Percentiles rank a stretch among this genome's conserved stretches.
phyloP scores from a whole-genome alignment of 2,888 invertebrate genomes.

The Melipona beecheii region DNA sequence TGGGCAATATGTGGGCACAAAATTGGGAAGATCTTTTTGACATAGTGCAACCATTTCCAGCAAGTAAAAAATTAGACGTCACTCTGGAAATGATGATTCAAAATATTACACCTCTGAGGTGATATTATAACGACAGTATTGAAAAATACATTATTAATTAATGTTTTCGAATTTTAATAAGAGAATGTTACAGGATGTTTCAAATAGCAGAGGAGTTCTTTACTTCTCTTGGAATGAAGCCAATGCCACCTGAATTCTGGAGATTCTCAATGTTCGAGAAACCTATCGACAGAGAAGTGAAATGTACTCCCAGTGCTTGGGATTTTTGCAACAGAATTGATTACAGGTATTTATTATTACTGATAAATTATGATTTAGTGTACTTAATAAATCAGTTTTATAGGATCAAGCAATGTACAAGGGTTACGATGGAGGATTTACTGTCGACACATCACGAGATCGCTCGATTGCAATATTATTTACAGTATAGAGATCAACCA shows the following conservation, averaged over 20 bases:
- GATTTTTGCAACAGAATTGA: slow-evolving; percentile 94
- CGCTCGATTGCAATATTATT: slow-evolving; percentile 92
- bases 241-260: slow-evolving; percentile 94
- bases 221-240: slow-evolving; percentile 91
- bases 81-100: slow-evolving; percentile 91
- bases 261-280: slow-evolving; percentile 91
- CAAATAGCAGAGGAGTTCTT: slow-evolving; percentile 94
- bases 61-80: slow-evolving; percentile 89
- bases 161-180: neutral
- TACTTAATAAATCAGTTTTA: neutral
- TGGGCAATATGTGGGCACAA: slow-evolving; percentile 95
- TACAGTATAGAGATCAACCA: slow-evolving; percentile 91
- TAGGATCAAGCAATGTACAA: slow-evolving; percentile 93
- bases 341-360: slow-evolving; percentile 87
- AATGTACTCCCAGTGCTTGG: slow-evolving; percentile 93
- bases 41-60: slow-evolving; percentile 90
- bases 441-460: slow-evolving; percentile 93
- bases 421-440: slow-evolving; percentile 91
- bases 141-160: neutral
- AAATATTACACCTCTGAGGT: slow-evolving; percentile 90
- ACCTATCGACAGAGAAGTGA: slow-evolving; percentile 89
- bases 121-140: slow-evolving; percentile 30
- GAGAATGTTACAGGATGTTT: slow-evolving; percentile 87
- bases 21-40: slow-evolving; percentile 92
- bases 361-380: neutral